Percentiles rank a stretch among this genome's conserved stretches.
Evolutionary conservation across 2,888 invertebrate genomes (phyloP).

Genomic region (Phytoseiulus persimilis): DNA sequence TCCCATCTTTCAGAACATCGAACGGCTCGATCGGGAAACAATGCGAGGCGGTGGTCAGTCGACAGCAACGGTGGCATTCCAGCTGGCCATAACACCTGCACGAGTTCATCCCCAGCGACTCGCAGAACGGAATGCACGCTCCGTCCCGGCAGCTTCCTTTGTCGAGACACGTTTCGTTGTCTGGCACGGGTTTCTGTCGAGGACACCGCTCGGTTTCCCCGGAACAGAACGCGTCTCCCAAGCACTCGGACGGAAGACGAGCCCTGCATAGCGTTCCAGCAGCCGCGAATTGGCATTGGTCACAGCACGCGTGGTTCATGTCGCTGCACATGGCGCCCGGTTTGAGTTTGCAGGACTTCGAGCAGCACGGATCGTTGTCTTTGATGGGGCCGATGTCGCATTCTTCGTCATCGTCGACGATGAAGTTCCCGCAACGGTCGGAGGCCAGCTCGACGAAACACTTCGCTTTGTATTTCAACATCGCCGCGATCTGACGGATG

Average conservation of each 20-base stretch:
- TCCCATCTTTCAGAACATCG: conserved; percentile 10
- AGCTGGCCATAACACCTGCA: conserved; percentile 7
- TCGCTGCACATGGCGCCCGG: background rate
- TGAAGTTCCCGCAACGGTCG: conserved; percentile 22
- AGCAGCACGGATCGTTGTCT: conserved; percentile 15
- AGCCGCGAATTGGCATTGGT: conserved; percentile 14
- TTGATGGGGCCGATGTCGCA: conserved; percentile 32
- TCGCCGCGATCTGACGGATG: conserved; percentile 11
- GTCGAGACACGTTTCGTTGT: conserved; percentile 13
- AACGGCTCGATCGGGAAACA: conserved; percentile 10
- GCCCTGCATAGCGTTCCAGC: conserved; percentile 18
- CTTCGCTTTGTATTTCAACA: conserved; percentile 12
- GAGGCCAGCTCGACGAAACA: background rate
- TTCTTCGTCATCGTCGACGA: conserved; percentile 28
- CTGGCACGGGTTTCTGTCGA: conserved; percentile 7
- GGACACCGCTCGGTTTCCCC: conserved; percentile 22
- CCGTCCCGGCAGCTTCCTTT: background rate
- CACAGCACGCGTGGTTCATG: background rate
- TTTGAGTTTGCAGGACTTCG: background rate
- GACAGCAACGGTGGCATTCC: conserved; percentile 26
- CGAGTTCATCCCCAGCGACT: conserved; percentile 16
- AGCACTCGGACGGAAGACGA: background rate
- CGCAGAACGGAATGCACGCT: conserved; percentile 6
- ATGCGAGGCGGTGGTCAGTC: background rate
- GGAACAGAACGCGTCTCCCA: conserved; percentile 27